Percentiles rank a stretch among this genome's conserved stretches.
Conservation (phyloP, 2,113 vertebrate species). For the Zosterops pallidus region DNA sequence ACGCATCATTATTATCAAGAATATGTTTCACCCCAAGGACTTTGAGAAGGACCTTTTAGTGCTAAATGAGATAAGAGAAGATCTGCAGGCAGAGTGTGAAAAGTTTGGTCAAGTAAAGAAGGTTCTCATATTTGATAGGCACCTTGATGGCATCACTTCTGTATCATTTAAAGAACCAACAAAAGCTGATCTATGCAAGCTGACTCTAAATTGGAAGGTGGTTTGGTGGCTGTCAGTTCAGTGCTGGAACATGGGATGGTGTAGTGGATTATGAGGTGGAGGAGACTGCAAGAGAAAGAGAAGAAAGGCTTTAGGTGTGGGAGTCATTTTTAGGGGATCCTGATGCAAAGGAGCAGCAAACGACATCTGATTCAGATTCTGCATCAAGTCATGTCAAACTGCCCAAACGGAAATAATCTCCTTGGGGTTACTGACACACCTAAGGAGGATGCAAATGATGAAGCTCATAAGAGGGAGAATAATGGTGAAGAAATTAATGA, state of each 20-base stretch:
- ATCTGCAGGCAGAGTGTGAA: constrained; percentile 90
- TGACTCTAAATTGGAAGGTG: constrained; percentile 87
- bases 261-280: constrained; percentile 94
- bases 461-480: constrained; percentile 24
- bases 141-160: constrained; percentile 91
- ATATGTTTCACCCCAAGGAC: constrained; percentile 97
- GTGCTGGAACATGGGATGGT: constrained; percentile 88
- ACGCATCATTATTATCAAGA: constrained; percentile 90
- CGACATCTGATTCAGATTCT: neutral
- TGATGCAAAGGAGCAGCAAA: constrained; percentile 39
- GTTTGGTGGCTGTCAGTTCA: constrained; percentile 92
- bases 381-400: constrained; percentile 40
- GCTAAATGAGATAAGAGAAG: constrained; percentile 94
- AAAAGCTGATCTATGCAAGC: constrained; percentile 84
- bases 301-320: constrained; percentile 93
- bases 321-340: constrained; percentile 79
- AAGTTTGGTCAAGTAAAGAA: constrained; percentile 96
- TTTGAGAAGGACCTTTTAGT: constrained; percentile 96
- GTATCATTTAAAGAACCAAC: constrained; percentile 89
- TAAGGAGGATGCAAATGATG: neutral
- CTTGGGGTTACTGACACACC: constrained; percentile 13
- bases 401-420: constrained; percentile 25
- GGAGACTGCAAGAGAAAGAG: constrained; percentile 90
- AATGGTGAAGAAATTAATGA: constrained; percentile 53
- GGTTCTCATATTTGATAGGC: constrained; percentile 94